phyloP scores from a whole-genome alignment of 2,888 invertebrate genomes.

The Exephanes ischioxanthus region DNA sequence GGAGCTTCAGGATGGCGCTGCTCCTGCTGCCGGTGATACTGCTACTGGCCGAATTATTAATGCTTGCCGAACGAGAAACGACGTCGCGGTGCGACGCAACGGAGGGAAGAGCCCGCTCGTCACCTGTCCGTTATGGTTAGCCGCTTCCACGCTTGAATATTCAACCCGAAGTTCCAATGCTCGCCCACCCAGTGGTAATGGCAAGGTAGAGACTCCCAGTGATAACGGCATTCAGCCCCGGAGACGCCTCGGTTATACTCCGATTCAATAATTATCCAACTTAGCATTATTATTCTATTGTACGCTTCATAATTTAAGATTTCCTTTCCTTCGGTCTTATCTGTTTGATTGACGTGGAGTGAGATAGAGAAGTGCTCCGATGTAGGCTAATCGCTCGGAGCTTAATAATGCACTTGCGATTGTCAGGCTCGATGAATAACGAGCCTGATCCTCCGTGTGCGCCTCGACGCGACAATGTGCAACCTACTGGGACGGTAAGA shows the following conservation, averaged over 20 bases:
- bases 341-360: constrained; percentile 37
- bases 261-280: constrained; percentile 15
- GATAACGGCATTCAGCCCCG: neutral
- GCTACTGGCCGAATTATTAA: constrained; percentile 61
- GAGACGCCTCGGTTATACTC: neutral
- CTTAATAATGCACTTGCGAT: neutral
- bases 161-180: neutral
- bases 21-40: constrained; percentile 7
- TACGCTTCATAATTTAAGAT: neutral
- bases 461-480: constrained; percentile 2
- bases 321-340: constrained; percentile 5
- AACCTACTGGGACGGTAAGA: too few relatives aligned
- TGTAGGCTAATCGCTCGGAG: constrained; percentile 19
- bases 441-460: neutral
- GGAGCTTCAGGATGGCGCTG: neutral
- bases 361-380: neutral
- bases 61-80: constrained; percentile 49
- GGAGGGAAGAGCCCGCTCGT: constrained; percentile 36
- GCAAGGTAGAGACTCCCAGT: neutral
- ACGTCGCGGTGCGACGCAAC: constrained; percentile 15
- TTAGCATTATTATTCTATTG: constrained; percentile 41
- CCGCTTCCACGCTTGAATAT: constrained; percentile 46
- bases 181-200: constrained; percentile 10
- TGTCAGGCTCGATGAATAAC: neutral
- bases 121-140: constrained; percentile 61